phyloP scores from a whole-genome alignment of 2,888 invertebrate genomes.

The Amphipoea lucens region DNA sequence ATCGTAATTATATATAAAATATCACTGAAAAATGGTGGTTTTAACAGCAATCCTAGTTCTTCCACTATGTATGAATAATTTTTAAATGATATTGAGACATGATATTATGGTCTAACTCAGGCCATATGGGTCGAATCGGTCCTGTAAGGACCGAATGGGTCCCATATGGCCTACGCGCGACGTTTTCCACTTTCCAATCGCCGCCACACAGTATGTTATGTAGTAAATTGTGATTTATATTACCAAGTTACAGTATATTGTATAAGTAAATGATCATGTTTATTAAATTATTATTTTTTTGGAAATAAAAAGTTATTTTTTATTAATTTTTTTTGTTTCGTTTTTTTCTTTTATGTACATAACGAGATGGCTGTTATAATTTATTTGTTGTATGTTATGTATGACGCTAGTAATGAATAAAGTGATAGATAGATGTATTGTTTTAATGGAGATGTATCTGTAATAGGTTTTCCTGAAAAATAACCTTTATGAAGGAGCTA shows the following conservation, averaged over 20 bases:
- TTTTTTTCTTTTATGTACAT: slow-evolving; percentile 65
- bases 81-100: slow-evolving; percentile 59
- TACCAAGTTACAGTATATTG: slow-evolving; percentile 74
- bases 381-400: slow-evolving; percentile 65
- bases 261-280: slow-evolving; percentile 75
- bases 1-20: not conserved
- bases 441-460: slow-evolving; percentile 49
- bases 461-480: not conserved
- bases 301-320: slow-evolving; percentile 76
- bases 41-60: slow-evolving; percentile 44
- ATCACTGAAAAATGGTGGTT: slow-evolving; percentile 3
- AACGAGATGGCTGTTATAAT: slow-evolving; percentile 60
- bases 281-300: slow-evolving; percentile 82
- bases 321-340: slow-evolving; percentile 70
- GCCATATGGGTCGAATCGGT: slow-evolving; percentile 22
- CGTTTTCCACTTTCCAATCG: slow-evolving; percentile 70
- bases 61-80: slow-evolving; percentile 55
- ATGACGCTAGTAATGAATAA: slow-evolving; percentile 65
- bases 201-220: slow-evolving; percentile 68
- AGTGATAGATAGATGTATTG: slow-evolving; percentile 62
- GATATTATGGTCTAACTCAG: slow-evolving; percentile 48
- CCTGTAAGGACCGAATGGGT: slow-evolving; percentile 12
- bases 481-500: not conserved
- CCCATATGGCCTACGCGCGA: slow-evolving; percentile 60
- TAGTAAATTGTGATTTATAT: slow-evolving; percentile 70